Percentiles rank a stretch among this genome's conserved stretches.
phyloP scores from a whole-genome alignment of 2,888 invertebrate species.

The Fabriciana adippe region DNA sequence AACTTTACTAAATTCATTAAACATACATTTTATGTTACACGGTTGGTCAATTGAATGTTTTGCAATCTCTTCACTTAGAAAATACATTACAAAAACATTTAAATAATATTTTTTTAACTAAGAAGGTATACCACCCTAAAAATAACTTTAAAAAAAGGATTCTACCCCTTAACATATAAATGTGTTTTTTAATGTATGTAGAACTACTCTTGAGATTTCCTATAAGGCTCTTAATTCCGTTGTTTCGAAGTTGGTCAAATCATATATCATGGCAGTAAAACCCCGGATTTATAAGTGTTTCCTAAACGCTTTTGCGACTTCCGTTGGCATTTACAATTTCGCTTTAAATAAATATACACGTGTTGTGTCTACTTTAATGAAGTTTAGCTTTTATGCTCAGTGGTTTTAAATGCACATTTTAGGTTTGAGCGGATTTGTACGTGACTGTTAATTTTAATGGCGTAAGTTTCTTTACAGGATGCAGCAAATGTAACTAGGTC shows the following conservation, averaged over 20 bases:
- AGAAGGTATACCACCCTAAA: too few species aligned
- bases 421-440: not conserved
- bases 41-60: too few species aligned
- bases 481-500: conserved; percentile 14
- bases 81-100: too few species aligned
- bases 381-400: conserved; percentile 17
- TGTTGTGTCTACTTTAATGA: conserved; percentile 11
- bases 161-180: too few species aligned
- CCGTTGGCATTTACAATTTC: conserved; percentile 36
- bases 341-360: conserved; percentile 1
- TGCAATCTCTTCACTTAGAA: too few species aligned
- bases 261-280: conserved; percentile 14
- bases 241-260: not conserved
- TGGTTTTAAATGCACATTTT: conserved; percentile 6
- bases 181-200: too few species aligned
- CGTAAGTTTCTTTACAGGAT: conserved; percentile 25
- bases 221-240: too few species aligned
- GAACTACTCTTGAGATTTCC: too few species aligned
- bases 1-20: conserved; percentile 70
- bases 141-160: too few species aligned
- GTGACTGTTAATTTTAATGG: conserved; percentile 17
- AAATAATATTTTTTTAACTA: too few species aligned
- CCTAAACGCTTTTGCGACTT: conserved; percentile 33
- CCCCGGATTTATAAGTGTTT: conserved; percentile 7
- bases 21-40: too few species aligned